These are phyloP conservation scores for Thalassophryne amazonica DNA, from an alignment of 2,797 vertebrate genomes.

Conservation along the genomic window DNA sequence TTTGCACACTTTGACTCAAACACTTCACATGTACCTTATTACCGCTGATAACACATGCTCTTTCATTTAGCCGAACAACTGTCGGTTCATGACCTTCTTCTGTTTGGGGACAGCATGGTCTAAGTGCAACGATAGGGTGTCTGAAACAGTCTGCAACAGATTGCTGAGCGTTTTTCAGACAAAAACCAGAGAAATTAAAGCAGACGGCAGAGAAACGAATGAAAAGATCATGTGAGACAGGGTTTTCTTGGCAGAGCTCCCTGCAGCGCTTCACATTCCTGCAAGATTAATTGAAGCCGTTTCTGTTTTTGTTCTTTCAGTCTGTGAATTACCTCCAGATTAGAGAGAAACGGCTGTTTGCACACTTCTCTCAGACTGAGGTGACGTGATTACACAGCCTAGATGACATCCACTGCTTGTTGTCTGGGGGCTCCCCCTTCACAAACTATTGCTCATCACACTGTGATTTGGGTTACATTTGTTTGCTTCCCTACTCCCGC, in stretches of 20 bases:
- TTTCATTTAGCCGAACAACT: neutral
- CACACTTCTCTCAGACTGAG: slow-evolving; percentile 31
- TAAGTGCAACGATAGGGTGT: neutral
- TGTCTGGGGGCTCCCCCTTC: too few relatives aligned
- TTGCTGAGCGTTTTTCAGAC: too few relatives aligned
- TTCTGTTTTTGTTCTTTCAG: slow-evolving; percentile 50
- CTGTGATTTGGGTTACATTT: too few relatives aligned
- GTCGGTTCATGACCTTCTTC: neutral
- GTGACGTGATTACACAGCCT: slow-evolving; percentile 37
- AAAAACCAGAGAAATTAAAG: slow-evolving; percentile 23
- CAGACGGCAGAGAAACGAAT: slow-evolving; percentile 31
- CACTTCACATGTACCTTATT: neutral
- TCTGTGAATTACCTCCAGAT: slow-evolving; percentile 56
- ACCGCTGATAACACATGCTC: neutral
- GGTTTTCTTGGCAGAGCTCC: slow-evolving; percentile 38
- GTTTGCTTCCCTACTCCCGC: too few relatives aligned
- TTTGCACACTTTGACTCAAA: neutral
- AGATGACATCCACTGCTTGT: slow-evolving; percentile 34
- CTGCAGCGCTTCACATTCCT: slow-evolving; percentile 37
- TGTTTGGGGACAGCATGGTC: neutral
- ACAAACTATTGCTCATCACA: slow-evolving; percentile 14
- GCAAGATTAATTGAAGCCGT: slow-evolving; percentile 54
- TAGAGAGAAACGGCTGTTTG: slow-evolving; percentile 52
- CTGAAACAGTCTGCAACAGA: neutral
- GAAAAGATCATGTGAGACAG: slow-evolving; percentile 21